Base-by-base conservation (phyloP, 2,888 invertebrate species). In the Falcaria lacertinaria region DNA sequence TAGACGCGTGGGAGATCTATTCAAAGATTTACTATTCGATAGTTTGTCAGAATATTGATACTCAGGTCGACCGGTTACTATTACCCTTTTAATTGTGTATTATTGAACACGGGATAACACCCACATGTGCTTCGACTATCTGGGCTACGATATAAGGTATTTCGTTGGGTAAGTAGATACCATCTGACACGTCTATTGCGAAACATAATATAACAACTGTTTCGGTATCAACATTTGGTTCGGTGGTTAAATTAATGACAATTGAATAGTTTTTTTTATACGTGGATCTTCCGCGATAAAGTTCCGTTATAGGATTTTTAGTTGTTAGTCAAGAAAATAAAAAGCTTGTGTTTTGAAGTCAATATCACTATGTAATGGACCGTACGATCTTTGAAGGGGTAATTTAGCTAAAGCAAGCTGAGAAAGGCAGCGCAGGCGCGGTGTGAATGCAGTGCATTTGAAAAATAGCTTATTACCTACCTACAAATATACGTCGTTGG, bases 11-110 rank as follows among this genome's bases (percentile, higher is more conserved):
- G 83, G 83, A 62, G 75, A 56, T 61, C 57, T 63, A 63, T 64
- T 64, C 67, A 67, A 64, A 61, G 60, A 63, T 62, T 67, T 58
- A 62, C 60, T 55, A 68, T 60, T 59, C 51, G 57, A 65, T 62
- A 57, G 57, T 60, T 60, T 60, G 59, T 62, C 57, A 54, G 45
- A 57, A 44, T 56, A 64, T 64, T 56, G 55, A 64, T 64, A 54
- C 47, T 57, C 52, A 54, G 60, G 54, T 56, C 57, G 54, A 58
- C 33, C 44, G 15, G 37, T 37, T 52, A 52, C 58, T 59, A 68
- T 74, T 74, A 74, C 63, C 74, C 74, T 79, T 77, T 76, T 80
- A 77, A 80, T 80, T 77, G 80, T 76, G 70, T 66, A 67, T 73
- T 71, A 64, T 62, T 48, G 45, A 51, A 52, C 55, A 50, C 53